Evolutionary conservation across 2,797 vertebrate genomes (phyloP), one percentile per base, ranked within the genome.

Genomic region (Jordanella pulchra): DNA sequence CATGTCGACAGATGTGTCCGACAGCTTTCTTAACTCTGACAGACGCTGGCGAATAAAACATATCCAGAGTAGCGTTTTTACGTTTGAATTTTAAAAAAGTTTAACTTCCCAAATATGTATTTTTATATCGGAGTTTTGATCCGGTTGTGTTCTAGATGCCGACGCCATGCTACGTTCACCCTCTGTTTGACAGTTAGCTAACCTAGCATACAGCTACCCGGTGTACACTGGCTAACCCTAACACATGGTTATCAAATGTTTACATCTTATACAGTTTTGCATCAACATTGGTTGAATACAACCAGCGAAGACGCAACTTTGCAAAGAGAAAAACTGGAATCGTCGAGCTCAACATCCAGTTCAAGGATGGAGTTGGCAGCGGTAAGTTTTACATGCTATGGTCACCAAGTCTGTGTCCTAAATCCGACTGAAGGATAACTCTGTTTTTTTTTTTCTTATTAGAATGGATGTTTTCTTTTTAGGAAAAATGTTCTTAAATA

Each of bases 351-450:
- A 2, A 66, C 82, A 42, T 73, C 91, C 70, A 6, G 67, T 15
- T 83, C 90, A 45, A 90, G 75, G 73, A 95, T 95, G 94, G 94
- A 95, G 83, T 45, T 93, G 18, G 77, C 84, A 28, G 64, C 91
- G 91, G 94, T 95, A 81, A 94, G 93, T 92, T 47, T 45, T 42
- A 51, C 23, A 11, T 21, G 10, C 30, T 18, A 12, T 55, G 35
- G 35, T 17, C 5, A 28, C 23, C 48, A 39, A 30, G 28, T 58
- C n/a, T n/a, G n/a, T n/a, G n/a, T n/a, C n/a, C n/a, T 2, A 35
- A 35, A 35, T 35, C 35, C 9, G 4, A 35, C 4, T 35, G 4
- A 7, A 35, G 32, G 3, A 3, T 35, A 35, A 35, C 32, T 35
- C n/a, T n/a, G n/a, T n/a, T n/a, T n/a, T n/a, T n/a, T n/a, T n/a